Evolutionary conservation across 2,797 vertebrate species (phyloP).

Genomic region (Enteromius trimaculatus): DNA sequence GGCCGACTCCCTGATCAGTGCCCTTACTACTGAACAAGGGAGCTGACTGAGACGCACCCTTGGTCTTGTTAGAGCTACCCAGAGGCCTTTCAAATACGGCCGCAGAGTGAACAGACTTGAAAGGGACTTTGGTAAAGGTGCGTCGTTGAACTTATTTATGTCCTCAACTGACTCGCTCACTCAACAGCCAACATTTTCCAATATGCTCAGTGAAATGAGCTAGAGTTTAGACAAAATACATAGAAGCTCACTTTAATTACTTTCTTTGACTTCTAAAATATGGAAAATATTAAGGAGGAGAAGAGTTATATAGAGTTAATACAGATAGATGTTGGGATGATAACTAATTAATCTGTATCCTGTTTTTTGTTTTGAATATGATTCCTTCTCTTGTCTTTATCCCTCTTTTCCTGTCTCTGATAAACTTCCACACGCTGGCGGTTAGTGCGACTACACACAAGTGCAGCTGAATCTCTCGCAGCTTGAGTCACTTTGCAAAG

Average conservation of each 20-base stretch:
- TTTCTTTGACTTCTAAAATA: too few species aligned
- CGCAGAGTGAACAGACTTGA: neutral
- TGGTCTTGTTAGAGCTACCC: neutral
- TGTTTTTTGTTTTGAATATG: neutral
- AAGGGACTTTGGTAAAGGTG: neutral
- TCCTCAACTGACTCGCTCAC: too few species aligned
- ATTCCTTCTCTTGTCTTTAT: neutral
- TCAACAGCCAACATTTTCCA: too few species aligned
- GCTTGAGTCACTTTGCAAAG: slow-evolving; percentile 75
- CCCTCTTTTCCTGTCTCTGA: slow-evolving; percentile 4
- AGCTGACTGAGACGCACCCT: too few species aligned
- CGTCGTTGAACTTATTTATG: too few species aligned
- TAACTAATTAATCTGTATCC: neutral
- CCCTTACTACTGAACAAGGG: too few species aligned
- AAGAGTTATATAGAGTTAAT: neutral
- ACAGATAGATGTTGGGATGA: neutral
- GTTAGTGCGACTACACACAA: slow-evolving; percentile 76
- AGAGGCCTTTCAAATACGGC: neutral
- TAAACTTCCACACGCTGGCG: slow-evolving; percentile 63
- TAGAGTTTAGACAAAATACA: too few species aligned
- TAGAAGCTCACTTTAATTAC: too few species aligned
- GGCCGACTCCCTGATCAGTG: too few species aligned
- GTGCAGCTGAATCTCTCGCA: slow-evolving; percentile 73
- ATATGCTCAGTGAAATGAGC: too few species aligned
- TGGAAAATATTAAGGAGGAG: neutral